Percentiles rank a stretch among this genome's conserved stretches.
These are phyloP conservation scores for Bufo bufo DNA, from an alignment of 2,113 vertebrate genomes.

Conservation along the genomic window DNA sequence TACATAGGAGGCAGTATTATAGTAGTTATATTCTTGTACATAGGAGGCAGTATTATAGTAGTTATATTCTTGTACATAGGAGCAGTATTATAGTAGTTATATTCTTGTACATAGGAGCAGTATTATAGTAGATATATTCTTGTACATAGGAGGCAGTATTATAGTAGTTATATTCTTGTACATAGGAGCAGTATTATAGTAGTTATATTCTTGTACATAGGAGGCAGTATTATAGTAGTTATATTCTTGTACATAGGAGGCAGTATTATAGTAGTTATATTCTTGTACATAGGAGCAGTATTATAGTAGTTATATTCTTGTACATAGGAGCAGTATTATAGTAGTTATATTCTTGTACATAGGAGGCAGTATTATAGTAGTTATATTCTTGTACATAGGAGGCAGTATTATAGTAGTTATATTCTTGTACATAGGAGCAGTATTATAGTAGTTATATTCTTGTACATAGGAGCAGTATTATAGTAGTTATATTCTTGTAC, in stretches of 20 bases:
- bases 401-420: slow-evolving; percentile 6
- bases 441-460: slow-evolving; percentile 7
- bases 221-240: background rate
- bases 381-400: background rate
- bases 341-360: slow-evolving; percentile 2
- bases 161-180: no score
- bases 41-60: no score
- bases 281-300: no score
- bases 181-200: background rate
- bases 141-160: no score
- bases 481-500: background rate
- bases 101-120: no score
- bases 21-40: no score
- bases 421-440: background rate
- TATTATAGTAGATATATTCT: no score
- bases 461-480: background rate
- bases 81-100: no score
- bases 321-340: background rate
- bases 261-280: no score
- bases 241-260: background rate
- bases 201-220: background rate
- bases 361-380: background rate
- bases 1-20: no score
- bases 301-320: no score
- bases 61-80: no score